These are phyloP conservation scores for Empis livida DNA, from an alignment of 2,888 invertebrate genomes.

Conservation along the genomic window DNA sequence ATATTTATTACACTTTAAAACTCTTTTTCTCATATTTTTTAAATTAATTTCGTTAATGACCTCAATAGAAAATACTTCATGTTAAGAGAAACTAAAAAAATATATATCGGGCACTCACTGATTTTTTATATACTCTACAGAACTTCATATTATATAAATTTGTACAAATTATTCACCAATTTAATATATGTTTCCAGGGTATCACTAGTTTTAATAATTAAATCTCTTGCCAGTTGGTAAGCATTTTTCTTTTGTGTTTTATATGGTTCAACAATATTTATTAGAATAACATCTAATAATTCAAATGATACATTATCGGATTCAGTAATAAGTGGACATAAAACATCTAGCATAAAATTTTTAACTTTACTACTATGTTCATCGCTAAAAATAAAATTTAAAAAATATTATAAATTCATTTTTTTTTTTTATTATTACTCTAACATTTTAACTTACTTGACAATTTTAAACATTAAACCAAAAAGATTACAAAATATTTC, in stretches of 20 bases:
- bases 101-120: too few relatives aligned
- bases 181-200: constrained; percentile 91
- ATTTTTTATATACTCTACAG: too few relatives aligned
- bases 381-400: constrained; percentile 45
- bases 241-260: constrained; percentile 83
- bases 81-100: too few relatives aligned
- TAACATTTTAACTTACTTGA: constrained; percentile 59
- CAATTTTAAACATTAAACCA: constrained; percentile 87
- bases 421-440: neutral
- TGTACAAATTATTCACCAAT: constrained; percentile 54
- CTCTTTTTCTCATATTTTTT: too few relatives aligned
- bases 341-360: constrained; percentile 91
- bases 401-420: constrained; percentile 2
- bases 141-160: too few relatives aligned
- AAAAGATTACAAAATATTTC: constrained; percentile 92
- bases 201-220: constrained; percentile 81
- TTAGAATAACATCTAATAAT: constrained; percentile 82
- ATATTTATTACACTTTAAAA: too few relatives aligned
- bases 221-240: constrained; percentile 79
- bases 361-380: constrained; percentile 94
- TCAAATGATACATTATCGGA: constrained; percentile 92
- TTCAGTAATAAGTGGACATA: constrained; percentile 88
- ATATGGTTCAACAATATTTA: constrained; percentile 87
- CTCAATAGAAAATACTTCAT: too few relatives aligned
- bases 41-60: too few relatives aligned